A percentile compares a stretch with the other conserved stretches of the same genome.
Evolutionary conservation across 2,797 vertebrate genomes (phyloP).

Genomic region (Acanthurus lineatus): DNA sequence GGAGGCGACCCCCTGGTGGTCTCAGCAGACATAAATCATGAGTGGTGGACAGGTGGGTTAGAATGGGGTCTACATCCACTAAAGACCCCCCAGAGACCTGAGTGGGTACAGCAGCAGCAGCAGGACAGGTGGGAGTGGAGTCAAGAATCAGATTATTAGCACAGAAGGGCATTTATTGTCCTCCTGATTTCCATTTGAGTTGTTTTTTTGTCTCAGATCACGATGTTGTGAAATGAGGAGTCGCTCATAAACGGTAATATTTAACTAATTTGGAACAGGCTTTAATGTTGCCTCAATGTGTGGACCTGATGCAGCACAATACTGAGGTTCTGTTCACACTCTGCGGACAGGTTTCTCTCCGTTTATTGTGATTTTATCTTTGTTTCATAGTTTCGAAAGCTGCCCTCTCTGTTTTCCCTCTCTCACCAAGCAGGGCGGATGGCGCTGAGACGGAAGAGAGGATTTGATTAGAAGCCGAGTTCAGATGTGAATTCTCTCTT

Average conservation of each 20-base stretch:
- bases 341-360: background rate
- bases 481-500: slow-evolving; percentile 36
- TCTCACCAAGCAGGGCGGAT: background rate
- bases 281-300: background rate
- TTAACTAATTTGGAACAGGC: background rate
- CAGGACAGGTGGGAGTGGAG: slow-evolving; percentile 70
- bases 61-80: slow-evolving; percentile 65
- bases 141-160: slow-evolving; percentile 61
- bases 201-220: background rate
- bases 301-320: no score
- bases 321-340: background rate
- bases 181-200: slow-evolving; percentile 2
- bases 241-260: background rate
- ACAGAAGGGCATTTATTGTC: slow-evolving; percentile 37
- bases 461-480: slow-evolving; percentile 65
- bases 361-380: background rate
- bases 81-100: slow-evolving; percentile 72
- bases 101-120: slow-evolving; percentile 41
- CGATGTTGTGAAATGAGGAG: background rate
- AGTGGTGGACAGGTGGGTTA: slow-evolving; percentile 75
- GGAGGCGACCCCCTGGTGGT: slow-evolving; percentile 35
- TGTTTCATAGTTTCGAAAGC: background rate
- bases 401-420: slow-evolving; percentile 4
- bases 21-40: slow-evolving; percentile 71
- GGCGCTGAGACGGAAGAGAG: slow-evolving; percentile 39